A percentile compares a stretch with the other conserved stretches of the same genome.
Conservation (phyloP, 92 coral and sea anemone species). For the Muricea muricata region DNA sequence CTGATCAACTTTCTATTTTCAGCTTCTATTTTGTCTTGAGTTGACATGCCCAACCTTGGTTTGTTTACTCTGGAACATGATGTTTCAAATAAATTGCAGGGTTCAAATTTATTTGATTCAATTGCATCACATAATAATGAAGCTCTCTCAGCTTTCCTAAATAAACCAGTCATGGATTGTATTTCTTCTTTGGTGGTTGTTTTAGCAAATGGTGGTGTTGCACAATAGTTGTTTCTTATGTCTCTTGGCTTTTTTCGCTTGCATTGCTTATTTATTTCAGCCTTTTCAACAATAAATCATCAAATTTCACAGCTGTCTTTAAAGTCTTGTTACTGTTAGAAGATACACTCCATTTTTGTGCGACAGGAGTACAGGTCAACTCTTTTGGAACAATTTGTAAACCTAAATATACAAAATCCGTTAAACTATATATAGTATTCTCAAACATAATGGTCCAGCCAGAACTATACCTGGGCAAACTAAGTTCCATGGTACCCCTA, state of each 20-base stretch:
- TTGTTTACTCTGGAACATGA: neutral
- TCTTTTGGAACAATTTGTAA: no score
- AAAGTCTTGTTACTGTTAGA: constrained; percentile 47
- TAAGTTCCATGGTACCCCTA: no score
- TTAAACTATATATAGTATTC: no score
- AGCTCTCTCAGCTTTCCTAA: neutral
- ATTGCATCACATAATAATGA: constrained; percentile 14
- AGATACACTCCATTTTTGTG: constrained; percentile 70
- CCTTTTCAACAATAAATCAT: constrained; percentile 31
- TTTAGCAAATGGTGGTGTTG: constrained; percentile 45
- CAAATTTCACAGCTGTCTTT: constrained; percentile 47
- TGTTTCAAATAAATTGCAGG: neutral
- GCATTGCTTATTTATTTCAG: constrained; percentile 25
- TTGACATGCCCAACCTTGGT: no score
- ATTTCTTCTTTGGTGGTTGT: constrained; percentile 13
- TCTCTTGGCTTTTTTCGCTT: constrained; percentile 29
- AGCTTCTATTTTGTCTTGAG: neutral
- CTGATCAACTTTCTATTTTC: neutral
- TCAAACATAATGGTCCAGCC: no score
- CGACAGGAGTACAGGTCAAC: no score
- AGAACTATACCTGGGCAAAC: no score
- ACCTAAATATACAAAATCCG: no score
- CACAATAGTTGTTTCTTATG: constrained; percentile 20
- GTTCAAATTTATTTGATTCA: constrained; percentile 26
- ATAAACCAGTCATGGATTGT: constrained; percentile 3